These are phyloP conservation scores for Pelusios castaneus DNA, from an alignment of 2,113 vertebrate genomes.

Conservation along the genomic window DNA sequence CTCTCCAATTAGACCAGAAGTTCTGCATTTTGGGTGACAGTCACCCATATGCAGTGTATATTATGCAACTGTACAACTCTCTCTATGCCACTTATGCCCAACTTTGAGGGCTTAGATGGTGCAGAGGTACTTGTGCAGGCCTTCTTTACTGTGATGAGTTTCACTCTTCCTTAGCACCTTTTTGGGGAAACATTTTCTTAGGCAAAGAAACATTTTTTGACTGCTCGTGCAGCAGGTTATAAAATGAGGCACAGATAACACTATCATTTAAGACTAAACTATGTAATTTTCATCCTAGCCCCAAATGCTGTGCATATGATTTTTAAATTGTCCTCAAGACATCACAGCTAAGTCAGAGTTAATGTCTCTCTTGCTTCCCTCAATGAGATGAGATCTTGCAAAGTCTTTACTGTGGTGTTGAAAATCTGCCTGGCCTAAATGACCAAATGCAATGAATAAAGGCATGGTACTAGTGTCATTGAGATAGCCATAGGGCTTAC, in stretches of 20 bases:
- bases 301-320: background rate
- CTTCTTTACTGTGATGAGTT: background rate
- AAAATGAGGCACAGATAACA: background rate
- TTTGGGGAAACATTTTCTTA: rapidly evolving
- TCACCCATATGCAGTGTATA: background rate
- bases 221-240: background rate
- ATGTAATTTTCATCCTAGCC: background rate
- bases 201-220: background rate
- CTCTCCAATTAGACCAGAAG: background rate
- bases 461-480: background rate
- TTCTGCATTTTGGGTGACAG: background rate
- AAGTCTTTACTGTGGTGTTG: background rate
- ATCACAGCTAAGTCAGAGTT: slow-evolving; percentile 15
- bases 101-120: background rate
- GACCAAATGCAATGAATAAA: background rate
- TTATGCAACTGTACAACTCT: too few species aligned
- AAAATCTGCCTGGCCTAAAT: background rate
- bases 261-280: rapidly evolving
- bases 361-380: background rate
- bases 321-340: slow-evolving; percentile 12
- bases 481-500: background rate
- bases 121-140: rapidly evolving
- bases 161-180: background rate
- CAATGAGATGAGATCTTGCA: background rate
- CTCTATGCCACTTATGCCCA: background rate